A percentile compares a stretch with the other conserved stretches of the same genome.
These are phyloP conservation scores for Nomia melanderi DNA, from an alignment of 1,140 invertebrate genomes.

Conservation along the genomic window DNA sequence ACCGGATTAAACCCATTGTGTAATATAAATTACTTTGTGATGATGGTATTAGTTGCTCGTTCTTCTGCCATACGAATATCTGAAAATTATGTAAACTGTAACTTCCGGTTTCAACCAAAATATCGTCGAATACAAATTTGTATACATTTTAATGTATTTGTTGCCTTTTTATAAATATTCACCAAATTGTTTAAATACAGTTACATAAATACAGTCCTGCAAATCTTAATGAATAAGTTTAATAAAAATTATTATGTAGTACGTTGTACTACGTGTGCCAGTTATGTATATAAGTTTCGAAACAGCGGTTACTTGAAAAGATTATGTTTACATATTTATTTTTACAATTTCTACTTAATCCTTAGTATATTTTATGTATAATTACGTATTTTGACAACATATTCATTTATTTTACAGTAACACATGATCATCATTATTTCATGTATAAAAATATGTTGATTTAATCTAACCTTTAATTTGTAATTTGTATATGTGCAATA, in stretches of 20 bases:
- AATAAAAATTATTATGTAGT: background rate
- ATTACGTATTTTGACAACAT: background rate
- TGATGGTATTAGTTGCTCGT: background rate
- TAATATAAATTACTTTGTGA: conserved; percentile 26
- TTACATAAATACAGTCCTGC: background rate
- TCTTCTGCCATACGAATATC: conserved; percentile 3
- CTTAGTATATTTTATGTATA: background rate
- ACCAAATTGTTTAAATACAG: background rate
- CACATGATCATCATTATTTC: background rate
- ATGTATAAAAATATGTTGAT: background rate
- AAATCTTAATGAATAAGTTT: background rate
- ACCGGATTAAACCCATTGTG: conserved; percentile 50
- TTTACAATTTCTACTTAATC: background rate
- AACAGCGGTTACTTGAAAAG: background rate
- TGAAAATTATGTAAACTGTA: conserved; percentile 39
- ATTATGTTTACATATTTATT: background rate
- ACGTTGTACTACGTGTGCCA: background rate
- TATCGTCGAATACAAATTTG: background rate
- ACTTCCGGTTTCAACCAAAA: background rate
- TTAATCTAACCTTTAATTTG: conserved; percentile 12
- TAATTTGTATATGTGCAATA: background rate
- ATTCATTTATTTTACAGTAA: background rate
- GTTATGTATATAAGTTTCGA: background rate
- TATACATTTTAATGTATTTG: background rate
- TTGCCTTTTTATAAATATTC: background rate